Base-by-base conservation (phyloP, 2,113 vertebrate genomes). In the Dryoscopus gambensis region DNA sequence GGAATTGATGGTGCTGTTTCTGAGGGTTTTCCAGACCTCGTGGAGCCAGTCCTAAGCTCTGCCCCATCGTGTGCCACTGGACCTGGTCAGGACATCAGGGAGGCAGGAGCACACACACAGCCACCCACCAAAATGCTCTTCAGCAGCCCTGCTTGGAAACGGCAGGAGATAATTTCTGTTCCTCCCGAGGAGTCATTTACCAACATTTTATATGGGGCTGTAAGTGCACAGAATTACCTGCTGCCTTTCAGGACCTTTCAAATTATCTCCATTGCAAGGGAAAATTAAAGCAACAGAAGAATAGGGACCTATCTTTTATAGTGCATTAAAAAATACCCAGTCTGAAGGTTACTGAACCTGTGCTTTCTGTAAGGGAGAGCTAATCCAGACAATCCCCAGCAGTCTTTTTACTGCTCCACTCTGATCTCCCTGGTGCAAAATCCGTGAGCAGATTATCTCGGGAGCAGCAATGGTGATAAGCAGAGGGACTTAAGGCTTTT, bases 371-470 rank as follows among this genome's bases (percentile, higher is more conserved):
- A 93, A 95, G 90, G 94, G 86, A 90, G 92, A 94, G 91, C 94
- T 97, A 97, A 97, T 97, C 94, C 93, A 83, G 68, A 90, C 95
- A 96, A 94, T 97, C 96, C 95, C 84, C 90, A 76, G 87, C 94
- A 87, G 95, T 67, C 96, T 83, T 93, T 94, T 96, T 93, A 88
- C 95, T 84, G 91, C 92, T 96, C 80, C 70, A 37, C 84, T 95
- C 95, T 95, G 95, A 96, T 95, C 95, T 95, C 88, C 87, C 93
- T 92, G 95, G 95, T 93, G 92, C 90, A 92, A 94, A 96, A 95
- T 95, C 95, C 85, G 50, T 80, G 93, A 96, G 92, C 93, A 95
- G 97, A 95, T 97, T 97, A 97, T 96, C 92, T 95, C 78, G 88
- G 95, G 89, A 94, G 86, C 85, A 84, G 93, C 93, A 94, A 65